Evolutionary conservation across 1,140 invertebrate genomes (phyloP), one percentile per base, ranked within the genome.

Genomic region (Halesus radiatus): DNA sequence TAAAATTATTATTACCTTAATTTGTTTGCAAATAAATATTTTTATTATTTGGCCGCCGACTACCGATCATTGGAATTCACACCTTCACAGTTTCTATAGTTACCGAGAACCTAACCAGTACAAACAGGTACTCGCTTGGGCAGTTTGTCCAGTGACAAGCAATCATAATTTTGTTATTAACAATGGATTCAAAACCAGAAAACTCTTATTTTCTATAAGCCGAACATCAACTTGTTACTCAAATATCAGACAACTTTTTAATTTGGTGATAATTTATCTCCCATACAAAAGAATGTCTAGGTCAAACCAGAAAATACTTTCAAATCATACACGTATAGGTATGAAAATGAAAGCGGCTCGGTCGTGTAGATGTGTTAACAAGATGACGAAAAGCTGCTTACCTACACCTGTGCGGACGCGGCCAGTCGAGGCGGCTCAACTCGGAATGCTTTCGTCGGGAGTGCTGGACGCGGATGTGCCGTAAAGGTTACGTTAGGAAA

Each of bases 291-390:
- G 81, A 82, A 82, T 82, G 81, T 82, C 81, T 82, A 82, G 81
- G 81, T 82, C 81, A 82, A 68, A 79, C 78, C 81, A 76, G 81
- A 81, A 78, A 81, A 77, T 78, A 82, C 81, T 82, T 82, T 82
- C 81, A 82, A 82, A 82, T 82, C 64, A 82, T 79, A 78, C 78
- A 60, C 76, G 78, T 80, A 76, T 75, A 60, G 58, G 78, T 76
- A 82, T 77, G 81, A 82, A 82, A 82, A 79, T 80, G 81, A 82
- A 82, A 82, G 81, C 80, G 81, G 73, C 68, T 72, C 58, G 72
- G 60, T 74, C 64, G 76, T 60, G 58, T 23, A 23, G 78, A 79
- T 80, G 74, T 77, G 81, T 70, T 77, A 79, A 82, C 78, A 78
- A 62, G 72, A 70, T 52, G 23, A 52, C 62, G 70, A 77, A 79